Percentiles rank a stretch among this genome's conserved stretches.
phyloP scores from a whole-genome alignment of 2,113 vertebrate genomes.

The Rhodinocichla rosea region DNA sequence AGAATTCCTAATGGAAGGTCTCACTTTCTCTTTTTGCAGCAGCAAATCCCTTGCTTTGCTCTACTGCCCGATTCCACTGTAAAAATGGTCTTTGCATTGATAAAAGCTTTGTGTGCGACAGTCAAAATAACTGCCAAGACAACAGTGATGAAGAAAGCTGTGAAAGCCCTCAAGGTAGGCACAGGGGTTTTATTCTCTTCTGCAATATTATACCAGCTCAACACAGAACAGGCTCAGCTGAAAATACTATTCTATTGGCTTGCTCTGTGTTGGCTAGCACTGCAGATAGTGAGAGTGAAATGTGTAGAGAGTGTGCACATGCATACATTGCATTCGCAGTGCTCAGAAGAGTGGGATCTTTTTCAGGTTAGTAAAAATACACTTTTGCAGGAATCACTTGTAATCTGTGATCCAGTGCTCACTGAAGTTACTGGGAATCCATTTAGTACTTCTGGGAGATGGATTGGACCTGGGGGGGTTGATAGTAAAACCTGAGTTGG shows the following conservation, averaged over 20 bases:
- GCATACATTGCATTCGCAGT: not conserved
- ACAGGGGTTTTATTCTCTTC: not conserved
- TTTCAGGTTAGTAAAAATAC: not conserved
- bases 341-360: not conserved
- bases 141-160: constrained; percentile 96
- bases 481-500: not conserved
- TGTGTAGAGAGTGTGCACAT: too few species aligned
- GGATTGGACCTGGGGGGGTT: not conserved
- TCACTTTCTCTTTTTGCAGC: constrained; percentile 71
- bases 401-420: not conserved
- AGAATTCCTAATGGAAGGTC: not conserved
- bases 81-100: constrained; percentile 94
- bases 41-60: constrained; percentile 91
- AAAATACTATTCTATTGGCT: not conserved
- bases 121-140: constrained; percentile 94
- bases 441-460: not conserved
- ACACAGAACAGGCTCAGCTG: not conserved
- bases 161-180: constrained; percentile 86
- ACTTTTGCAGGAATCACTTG: not conserved
- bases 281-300: not conserved
- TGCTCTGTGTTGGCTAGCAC: not conserved
- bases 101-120: constrained; percentile 95
- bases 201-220: not conserved
- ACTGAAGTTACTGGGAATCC: not conserved
- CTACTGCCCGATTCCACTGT: constrained; percentile 92